Conservation (phyloP, 2,797 vertebrate genomes). For the Bothrops alternatus region DNA sequence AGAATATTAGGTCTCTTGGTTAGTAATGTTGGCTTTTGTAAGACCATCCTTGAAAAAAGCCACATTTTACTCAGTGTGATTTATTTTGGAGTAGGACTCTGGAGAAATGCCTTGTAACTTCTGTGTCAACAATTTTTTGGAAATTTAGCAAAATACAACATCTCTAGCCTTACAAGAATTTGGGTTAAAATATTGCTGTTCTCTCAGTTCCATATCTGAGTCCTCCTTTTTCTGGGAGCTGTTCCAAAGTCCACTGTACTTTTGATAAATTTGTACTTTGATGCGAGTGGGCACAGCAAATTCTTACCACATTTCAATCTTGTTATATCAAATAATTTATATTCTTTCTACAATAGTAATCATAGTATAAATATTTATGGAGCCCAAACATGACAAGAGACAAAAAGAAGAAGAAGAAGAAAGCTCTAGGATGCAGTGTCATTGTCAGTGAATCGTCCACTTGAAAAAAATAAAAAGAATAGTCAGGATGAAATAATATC, state of each 20-base stretch:
- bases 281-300: not conserved
- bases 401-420: too few relatives aligned
- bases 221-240: not conserved
- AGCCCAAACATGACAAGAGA: not conserved
- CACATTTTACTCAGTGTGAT: not conserved
- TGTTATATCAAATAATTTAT: not conserved
- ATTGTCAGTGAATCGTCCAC: not conserved
- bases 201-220: slow-evolving; percentile 24
- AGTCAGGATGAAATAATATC: not conserved
- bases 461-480: not conserved
- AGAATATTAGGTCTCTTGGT: not conserved
- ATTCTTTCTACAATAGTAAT: not conserved
- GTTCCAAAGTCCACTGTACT: not conserved
- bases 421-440: not conserved
- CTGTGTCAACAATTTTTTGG: not conserved
- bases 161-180: not conserved
- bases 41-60: not conserved
- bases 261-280: not conserved
- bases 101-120: not conserved
- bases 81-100: not conserved
- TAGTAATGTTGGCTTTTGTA: not conserved
- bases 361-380: not conserved
- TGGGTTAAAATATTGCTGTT: slow-evolving; percentile 34
- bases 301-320: not conserved
- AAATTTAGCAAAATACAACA: not conserved